Base-by-base conservation (phyloP, 2,797 vertebrate species). In the Ctenopoma kingsleyae region DNA sequence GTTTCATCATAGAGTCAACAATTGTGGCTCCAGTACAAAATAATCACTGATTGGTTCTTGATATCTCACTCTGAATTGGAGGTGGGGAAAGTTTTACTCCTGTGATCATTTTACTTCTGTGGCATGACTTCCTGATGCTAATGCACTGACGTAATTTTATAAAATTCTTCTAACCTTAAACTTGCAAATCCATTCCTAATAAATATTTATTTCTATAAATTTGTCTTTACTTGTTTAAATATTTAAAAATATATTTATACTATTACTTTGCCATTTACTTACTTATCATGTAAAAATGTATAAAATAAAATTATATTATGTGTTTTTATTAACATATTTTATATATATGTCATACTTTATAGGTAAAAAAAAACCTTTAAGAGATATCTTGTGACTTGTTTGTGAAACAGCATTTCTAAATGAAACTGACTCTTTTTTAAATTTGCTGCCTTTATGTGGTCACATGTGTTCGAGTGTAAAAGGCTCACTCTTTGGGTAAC, bases 391-490 rank as follows among this genome's bases (percentile, higher is more conserved):
- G 9, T 20, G 32, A 64, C 58, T 71, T 68, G 60, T 80, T 80
- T 79, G 64, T 71, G 19, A 55, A 73, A 64, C 54, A 64, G 25
- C 41, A 23, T 30, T 46, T 60, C 75, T 59, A 80, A 85, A 86
- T 80, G 11, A 76, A 58, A 78, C 19, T 55, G 61, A 47, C 35
- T 8, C 3, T 30, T 85, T 89, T 88, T 59, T 11, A 19, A n/a
- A 71, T 88, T 79, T 74, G 76, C 51, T 61, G 72, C 79, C 77
- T 93, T 92, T 57, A 93, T 94, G 92, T 92, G 93, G 92, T 91
- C 67, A 71, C 80, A 74, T 74, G 77, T 82, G 68, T 76, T 76
- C 74, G 58, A 77, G 72, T 81, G 69, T 81, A 84, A 90, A 86
- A 81, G 20, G 41, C 76, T 78, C 57, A 50, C 50, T 84, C 47